Conservation (phyloP, 2,113 vertebrate species). For the Montifringilla adamsi region DNA sequence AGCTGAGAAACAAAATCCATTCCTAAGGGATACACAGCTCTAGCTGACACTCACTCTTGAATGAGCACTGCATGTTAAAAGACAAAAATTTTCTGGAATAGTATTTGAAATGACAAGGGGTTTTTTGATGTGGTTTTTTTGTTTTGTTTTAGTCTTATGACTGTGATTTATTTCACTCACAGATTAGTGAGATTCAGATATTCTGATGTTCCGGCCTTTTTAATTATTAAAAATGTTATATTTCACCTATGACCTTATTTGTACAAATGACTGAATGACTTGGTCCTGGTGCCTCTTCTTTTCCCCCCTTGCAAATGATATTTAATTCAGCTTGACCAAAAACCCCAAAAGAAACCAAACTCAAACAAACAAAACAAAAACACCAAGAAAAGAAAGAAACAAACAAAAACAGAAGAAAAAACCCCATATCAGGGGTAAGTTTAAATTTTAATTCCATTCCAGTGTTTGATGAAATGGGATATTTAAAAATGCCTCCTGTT, state of each 20-base stretch:
- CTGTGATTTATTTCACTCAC: neutral
- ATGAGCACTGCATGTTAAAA: neutral
- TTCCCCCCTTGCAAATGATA: neutral
- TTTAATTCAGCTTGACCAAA: neutral
- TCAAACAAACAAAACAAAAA: neutral
- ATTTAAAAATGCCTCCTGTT: neutral
- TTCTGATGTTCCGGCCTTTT: neutral
- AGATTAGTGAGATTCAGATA: neutral
- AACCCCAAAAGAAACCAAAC: neutral
- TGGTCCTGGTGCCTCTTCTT: neutral
- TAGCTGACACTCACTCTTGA: neutral
- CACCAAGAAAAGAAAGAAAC: neutral
- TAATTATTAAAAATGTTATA: neutral
- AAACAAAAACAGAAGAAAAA: neutral
- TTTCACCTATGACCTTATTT: neutral
- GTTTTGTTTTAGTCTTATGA: neutral
- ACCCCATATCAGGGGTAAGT: neutral
- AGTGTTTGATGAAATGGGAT: neutral
- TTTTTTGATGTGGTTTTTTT: neutral
- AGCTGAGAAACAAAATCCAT: neutral
- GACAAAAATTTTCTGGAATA: neutral
- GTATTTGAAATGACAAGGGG: neutral
- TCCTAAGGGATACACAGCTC: neutral
- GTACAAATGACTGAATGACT: neutral
- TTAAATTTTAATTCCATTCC: neutral